phyloP scores from a whole-genome alignment of 2,888 invertebrate species.

The Bhutanitis thaidina region DNA sequence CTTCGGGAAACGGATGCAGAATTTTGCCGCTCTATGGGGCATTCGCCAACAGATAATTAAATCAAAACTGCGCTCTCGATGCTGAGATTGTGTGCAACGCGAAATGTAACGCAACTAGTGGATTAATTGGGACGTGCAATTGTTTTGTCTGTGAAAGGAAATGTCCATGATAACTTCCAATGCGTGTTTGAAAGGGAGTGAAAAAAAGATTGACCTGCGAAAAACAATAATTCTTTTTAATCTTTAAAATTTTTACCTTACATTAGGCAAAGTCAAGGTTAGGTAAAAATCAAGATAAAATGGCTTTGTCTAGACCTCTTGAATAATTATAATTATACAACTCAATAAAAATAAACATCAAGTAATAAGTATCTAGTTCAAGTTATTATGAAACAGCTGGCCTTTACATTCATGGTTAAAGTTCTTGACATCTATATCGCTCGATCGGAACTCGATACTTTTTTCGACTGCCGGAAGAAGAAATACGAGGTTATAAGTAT shows the following conservation, averaged over 20 bases:
- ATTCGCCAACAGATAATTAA: slow-evolving; percentile 38
- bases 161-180: background rate
- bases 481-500: slow-evolving; percentile 36
- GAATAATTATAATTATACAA: too few relatives aligned
- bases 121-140: slow-evolving; percentile 27
- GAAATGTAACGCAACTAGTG: slow-evolving; percentile 37
- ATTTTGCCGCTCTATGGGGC: slow-evolving; percentile 35
- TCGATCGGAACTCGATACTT: slow-evolving; percentile 44
- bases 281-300: too few relatives aligned
- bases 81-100: slow-evolving; percentile 38
- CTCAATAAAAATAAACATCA: slow-evolving; percentile 5
- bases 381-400: slow-evolving; percentile 2
- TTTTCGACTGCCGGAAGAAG: slow-evolving; percentile 46
- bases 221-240: too few relatives aligned
- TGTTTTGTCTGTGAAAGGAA: slow-evolving; percentile 6
- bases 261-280: too few relatives aligned
- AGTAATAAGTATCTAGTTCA: background rate
- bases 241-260: too few relatives aligned
- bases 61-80: slow-evolving; percentile 33
- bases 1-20: slow-evolving; percentile 59
- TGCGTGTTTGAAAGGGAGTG: too few relatives aligned
- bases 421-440: slow-evolving; percentile 52
- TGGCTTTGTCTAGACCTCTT: too few relatives aligned
- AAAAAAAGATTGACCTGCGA: too few relatives aligned
- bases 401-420: slow-evolving; percentile 16